Conservation (phyloP, 2,888 invertebrate species). For the Eretmocerus hayati region DNA sequence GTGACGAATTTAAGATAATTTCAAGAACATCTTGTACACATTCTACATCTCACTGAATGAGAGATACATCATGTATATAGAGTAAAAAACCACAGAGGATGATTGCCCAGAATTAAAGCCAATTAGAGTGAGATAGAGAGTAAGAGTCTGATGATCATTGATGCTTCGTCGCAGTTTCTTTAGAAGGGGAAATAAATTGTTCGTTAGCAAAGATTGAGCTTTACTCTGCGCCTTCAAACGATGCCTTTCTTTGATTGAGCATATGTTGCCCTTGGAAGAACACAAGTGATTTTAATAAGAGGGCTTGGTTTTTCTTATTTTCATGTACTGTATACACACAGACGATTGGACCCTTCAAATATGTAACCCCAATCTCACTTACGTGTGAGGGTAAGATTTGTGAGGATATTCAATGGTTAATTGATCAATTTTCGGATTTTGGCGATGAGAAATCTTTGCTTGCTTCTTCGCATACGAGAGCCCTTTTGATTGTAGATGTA, state of each 20-base stretch:
- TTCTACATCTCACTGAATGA: background rate
- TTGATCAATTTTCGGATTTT: too few species aligned
- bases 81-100: slow-evolving; percentile 17
- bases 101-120: slow-evolving; percentile 24
- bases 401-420: too few species aligned
- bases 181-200: slow-evolving; percentile 19
- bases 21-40: slow-evolving; percentile 19
- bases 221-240: slow-evolving; percentile 10
- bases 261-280: background rate
- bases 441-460: too few species aligned
- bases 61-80: background rate
- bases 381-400: too few species aligned
- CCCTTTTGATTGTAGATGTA: too few species aligned
- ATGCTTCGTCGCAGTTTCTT: slow-evolving; percentile 24
- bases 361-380: too few species aligned
- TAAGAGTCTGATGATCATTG: slow-evolving; percentile 21
- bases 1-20: slow-evolving; percentile 23
- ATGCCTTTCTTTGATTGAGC: slow-evolving; percentile 18
- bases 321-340: background rate
- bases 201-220: slow-evolving; percentile 21
- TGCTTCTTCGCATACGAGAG: too few species aligned
- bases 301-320: background rate
- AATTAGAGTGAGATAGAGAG: slow-evolving; percentile 23
- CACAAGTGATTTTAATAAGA: slow-evolving; percentile 16
- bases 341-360: too few species aligned